Base-by-base conservation (phyloP, 2,113 vertebrate genomes). In the Suricata suricatta region DNA sequence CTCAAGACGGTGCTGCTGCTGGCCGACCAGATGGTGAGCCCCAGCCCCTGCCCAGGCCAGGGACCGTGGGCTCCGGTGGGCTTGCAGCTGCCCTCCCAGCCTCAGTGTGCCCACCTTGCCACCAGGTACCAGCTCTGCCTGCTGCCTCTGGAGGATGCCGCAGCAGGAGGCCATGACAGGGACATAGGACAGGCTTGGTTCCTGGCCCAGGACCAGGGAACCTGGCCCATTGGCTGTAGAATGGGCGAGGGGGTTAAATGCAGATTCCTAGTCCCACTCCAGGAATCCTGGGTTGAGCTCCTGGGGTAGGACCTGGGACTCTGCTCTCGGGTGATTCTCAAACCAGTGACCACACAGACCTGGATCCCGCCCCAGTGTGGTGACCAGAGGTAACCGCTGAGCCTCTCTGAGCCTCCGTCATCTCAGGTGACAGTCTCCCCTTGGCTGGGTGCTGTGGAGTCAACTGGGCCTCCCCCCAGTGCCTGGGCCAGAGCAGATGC, bases 1-100 rank as follows among this genome's bases (percentile, higher is more conserved):
- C 99, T 99, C 93, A 99, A 99, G 99, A 99, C 99, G 0, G 99
- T 99, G 96, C 99, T 99, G 96, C 99, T 99, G 88, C 98, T 99
- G 98, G 99, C 99, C 33, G 99, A 99, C 99, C 99, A 99, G 98
- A 99, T 99, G 99, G 99, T 99, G 99, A 95, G 98, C 95, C 15
- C 23, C 17, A 1, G 13, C 52, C 50, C 92, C 44, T 64, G 17
- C 52, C 50, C 92, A 1, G 5, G 9, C 47, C 6, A 1, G 52
- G 50, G 38, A 8, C 83, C 0, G 25, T 97, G 33, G 16, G 33
- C 14, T 29, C 64, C n/a, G 10, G 29, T 21, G 7, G 94, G 88
- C 96, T 76, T 38, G 76, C 93, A 1, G 27, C 81, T 85, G 90
- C 60, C 88, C 96, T 85, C 38, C 95, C 47, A 14, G 31, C 50